phyloP scores from a whole-genome alignment of 2,797 vertebrate genomes.

The Threskiornis aethiopicus region DNA sequence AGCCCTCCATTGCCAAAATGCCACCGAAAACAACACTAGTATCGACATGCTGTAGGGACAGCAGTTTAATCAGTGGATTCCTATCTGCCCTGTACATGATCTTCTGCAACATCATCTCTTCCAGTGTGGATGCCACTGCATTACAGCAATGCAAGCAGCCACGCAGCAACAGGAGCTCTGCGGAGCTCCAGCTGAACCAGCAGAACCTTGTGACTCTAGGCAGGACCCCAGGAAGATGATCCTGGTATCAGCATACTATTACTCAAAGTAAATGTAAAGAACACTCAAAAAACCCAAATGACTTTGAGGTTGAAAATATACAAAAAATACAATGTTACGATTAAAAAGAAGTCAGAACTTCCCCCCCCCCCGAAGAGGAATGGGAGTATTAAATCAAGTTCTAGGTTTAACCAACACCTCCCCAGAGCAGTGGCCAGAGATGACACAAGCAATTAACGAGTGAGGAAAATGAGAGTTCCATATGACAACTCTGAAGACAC shows the following conservation, averaged over 20 bases:
- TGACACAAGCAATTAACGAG: background rate
- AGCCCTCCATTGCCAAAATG: background rate
- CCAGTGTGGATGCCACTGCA: background rate
- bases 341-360: background rate
- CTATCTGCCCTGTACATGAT: background rate
- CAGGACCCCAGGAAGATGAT: background rate
- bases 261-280: background rate
- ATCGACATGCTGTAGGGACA: background rate
- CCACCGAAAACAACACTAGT: background rate
- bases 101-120: background rate
- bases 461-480: background rate
- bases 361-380: background rate
- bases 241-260: background rate
- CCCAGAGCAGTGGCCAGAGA: background rate
- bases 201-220: background rate
- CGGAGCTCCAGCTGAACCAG: background rate
- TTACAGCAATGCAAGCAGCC: background rate
- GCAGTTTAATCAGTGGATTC: background rate
- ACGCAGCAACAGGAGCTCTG: background rate
- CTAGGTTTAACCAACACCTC: background rate
- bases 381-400: background rate
- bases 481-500: background rate
- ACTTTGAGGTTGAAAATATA: background rate
- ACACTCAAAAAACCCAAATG: background rate
- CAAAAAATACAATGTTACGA: background rate